A percentile compares a stretch with the other conserved stretches of the same genome.
Conservation (phyloP, 1,140 invertebrate genomes). For the Micrasema minimum region DNA sequence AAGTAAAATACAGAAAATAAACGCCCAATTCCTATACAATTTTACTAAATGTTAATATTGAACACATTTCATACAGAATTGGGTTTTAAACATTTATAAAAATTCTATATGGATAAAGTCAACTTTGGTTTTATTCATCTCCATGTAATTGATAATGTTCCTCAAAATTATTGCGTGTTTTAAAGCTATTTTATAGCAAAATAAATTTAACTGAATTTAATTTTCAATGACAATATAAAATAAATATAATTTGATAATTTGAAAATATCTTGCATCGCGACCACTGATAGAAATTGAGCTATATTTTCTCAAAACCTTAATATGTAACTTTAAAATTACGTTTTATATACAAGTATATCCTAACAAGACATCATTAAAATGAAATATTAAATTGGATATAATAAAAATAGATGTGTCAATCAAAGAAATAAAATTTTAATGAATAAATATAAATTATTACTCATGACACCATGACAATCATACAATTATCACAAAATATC, state of each 20-base stretch:
- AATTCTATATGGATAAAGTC: too few species aligned
- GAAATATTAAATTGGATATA: constrained; percentile 34
- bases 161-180: too few species aligned
- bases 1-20: constrained; percentile 14
- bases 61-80: too few species aligned
- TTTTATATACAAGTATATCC: constrained; percentile 34
- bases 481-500: constrained; percentile 41
- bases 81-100: too few species aligned
- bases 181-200: background rate
- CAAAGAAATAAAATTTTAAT: constrained; percentile 35
- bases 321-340: constrained; percentile 23
- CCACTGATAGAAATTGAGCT: constrained; percentile 13
- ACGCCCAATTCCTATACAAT: background rate
- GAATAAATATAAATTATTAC: constrained; percentile 36
- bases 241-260: too few species aligned
- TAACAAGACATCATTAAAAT: constrained; percentile 28
- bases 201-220: background rate
- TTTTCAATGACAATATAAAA: background rate
- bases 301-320: constrained; percentile 17
- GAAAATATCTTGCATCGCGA: too few species aligned
- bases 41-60: too few species aligned
- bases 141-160: too few species aligned
- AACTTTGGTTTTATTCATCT: too few species aligned
- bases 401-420: constrained; percentile 31
- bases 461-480: constrained; percentile 39